Evolutionary conservation across 1,140 invertebrate genomes (phyloP).

Genomic region (Delia radicum): DNA sequence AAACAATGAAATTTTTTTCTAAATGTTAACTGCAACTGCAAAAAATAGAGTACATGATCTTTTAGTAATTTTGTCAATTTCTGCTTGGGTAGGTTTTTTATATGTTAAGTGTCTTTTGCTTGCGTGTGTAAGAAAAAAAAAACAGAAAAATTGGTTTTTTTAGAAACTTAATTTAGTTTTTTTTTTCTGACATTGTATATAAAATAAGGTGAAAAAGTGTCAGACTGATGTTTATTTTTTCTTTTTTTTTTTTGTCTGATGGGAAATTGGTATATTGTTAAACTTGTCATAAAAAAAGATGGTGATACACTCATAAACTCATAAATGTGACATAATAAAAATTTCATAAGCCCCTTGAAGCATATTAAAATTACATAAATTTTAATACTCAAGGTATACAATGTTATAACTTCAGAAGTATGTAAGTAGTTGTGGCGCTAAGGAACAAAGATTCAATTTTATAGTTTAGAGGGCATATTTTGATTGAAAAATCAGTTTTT

Average conservation of each 20-base stretch:
- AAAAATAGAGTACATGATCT: too few relatives aligned
- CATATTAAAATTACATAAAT: constrained; percentile 21
- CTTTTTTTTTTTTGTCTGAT: background rate
- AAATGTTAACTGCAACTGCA: too few relatives aligned
- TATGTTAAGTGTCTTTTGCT: too few relatives aligned
- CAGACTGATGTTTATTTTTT: background rate
- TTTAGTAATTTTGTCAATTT: too few relatives aligned
- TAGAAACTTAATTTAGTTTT: background rate
- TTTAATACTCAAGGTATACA: constrained; percentile 7
- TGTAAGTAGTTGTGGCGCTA: background rate
- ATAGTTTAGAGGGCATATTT: constrained; percentile 4
- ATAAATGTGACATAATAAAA: constrained; percentile 22
- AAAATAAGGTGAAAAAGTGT: background rate
- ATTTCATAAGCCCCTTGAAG: constrained; percentile 19
- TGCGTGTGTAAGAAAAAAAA: background rate
- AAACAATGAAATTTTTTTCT: too few relatives aligned
- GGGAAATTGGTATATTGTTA: background rate
- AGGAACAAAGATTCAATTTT: background rate
- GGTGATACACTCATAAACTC: constrained; percentile 14
- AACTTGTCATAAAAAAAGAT: background rate
- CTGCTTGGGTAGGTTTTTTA: too few relatives aligned
- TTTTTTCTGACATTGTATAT: background rate
- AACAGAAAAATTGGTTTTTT: background rate
- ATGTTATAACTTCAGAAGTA: background rate
- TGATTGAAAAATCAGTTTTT: background rate